These are phyloP conservation scores for Trinorchestia longiramus DNA, from an alignment of 1,140 invertebrate species.

Conservation along the genomic window DNA sequence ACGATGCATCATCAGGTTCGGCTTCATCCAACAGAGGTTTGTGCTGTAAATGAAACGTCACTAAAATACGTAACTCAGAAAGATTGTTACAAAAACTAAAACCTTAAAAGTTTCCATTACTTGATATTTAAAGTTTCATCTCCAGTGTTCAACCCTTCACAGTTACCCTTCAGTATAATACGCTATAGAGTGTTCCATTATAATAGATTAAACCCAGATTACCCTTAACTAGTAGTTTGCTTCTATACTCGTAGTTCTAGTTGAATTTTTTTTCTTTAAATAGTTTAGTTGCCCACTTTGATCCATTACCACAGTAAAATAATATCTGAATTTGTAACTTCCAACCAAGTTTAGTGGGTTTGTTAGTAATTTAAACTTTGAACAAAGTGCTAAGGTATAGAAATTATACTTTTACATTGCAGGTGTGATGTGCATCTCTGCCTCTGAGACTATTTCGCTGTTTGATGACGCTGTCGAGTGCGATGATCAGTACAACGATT, in stretches of 20 bases:
- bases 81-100: not conserved
- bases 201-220: not conserved
- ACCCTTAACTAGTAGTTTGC: not conserved
- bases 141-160: not conserved
- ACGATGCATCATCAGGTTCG: no score
- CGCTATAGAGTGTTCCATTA: no score
- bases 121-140: not conserved
- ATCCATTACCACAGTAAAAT: not conserved
- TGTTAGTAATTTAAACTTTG: not conserved
- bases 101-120: not conserved
- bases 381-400: not conserved
- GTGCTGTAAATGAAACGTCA: no score
- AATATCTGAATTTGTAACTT: not conserved
- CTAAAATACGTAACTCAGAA: not conserved
- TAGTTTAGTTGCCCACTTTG: no score
- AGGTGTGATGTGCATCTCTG: not conserved
- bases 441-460: not conserved
- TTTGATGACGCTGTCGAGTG: not conserved
- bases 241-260: not conserved
- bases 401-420: not conserved
- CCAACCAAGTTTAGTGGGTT: not conserved
- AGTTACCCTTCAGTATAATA: not conserved
- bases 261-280: no score
- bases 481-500: not conserved
- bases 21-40: no score